Conservation (phyloP, 2,113 vertebrate species). For the Pagrus major region DNA sequence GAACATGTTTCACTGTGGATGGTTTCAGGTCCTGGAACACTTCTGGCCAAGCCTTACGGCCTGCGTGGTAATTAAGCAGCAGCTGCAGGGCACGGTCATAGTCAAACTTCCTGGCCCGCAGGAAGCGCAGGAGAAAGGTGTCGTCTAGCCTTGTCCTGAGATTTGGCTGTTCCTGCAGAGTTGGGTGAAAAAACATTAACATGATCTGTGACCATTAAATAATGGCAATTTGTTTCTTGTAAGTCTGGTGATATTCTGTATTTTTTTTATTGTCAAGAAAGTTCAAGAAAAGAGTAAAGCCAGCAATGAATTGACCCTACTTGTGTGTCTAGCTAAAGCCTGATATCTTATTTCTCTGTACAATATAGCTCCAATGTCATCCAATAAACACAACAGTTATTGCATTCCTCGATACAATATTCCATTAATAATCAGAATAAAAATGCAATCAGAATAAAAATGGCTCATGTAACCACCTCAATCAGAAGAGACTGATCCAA, state of each 20-base stretch:
- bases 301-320: too few relatives aligned
- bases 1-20: constrained; percentile 91
- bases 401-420: too few relatives aligned
- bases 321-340: not conserved
- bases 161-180: constrained; percentile 91
- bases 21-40: constrained; percentile 94
- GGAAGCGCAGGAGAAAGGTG: constrained; percentile 94
- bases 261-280: not conserved
- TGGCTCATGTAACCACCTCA: too few relatives aligned
- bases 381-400: too few relatives aligned
- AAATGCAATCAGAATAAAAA: too few relatives aligned
- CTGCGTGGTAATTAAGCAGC: constrained; percentile 94
- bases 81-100: constrained; percentile 96
- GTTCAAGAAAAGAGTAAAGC: not conserved
- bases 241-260: too few relatives aligned
- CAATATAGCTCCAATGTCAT: too few relatives aligned
- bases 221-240: too few relatives aligned
- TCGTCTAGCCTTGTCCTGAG: constrained; percentile 93
- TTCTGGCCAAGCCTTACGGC: constrained; percentile 94
- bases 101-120: constrained; percentile 97
- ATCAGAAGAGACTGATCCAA: too few relatives aligned
- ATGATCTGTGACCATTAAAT: too few relatives aligned
- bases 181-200: not conserved
- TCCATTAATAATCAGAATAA: too few relatives aligned
- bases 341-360: too few relatives aligned